Evolutionary conservation across 2,113 vertebrate species (phyloP).

Genomic region (Narcine bancroftii): DNA sequence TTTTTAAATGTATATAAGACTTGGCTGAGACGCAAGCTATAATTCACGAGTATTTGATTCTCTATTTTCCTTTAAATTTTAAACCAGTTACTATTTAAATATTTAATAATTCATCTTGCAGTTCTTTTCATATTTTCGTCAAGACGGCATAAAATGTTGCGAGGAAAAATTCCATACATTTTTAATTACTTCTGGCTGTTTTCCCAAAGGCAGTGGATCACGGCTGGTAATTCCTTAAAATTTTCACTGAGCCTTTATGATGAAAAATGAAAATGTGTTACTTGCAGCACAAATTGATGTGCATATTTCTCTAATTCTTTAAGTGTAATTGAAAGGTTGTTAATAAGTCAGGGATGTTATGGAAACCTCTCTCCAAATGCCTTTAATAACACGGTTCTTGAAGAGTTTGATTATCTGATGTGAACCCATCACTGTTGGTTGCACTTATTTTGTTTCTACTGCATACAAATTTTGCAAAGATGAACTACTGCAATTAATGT

Average conservation of each 20-base stretch:
- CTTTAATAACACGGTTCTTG: background rate
- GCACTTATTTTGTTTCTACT: background rate
- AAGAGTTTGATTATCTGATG: background rate
- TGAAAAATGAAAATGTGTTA: background rate
- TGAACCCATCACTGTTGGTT: background rate
- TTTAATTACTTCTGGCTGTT: background rate
- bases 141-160: background rate
- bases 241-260: background rate
- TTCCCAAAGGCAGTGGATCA: background rate
- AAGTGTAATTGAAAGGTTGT: background rate
- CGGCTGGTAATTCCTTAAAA: background rate
- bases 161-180: background rate
- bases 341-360: conserved; percentile 3
- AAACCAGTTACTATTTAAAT: background rate
- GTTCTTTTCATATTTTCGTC: background rate
- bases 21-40: background rate
- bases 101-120: background rate
- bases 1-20: background rate
- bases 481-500: background rate
- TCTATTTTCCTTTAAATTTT: background rate
- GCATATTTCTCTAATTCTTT: background rate
- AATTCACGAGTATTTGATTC: background rate
- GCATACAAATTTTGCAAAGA: background rate
- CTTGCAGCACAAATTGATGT: background rate
- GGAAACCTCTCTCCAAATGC: background rate